Base-by-base conservation (phyloP, 2,113 vertebrate species). In the zebrafish (Danio rerio) region DNA sequence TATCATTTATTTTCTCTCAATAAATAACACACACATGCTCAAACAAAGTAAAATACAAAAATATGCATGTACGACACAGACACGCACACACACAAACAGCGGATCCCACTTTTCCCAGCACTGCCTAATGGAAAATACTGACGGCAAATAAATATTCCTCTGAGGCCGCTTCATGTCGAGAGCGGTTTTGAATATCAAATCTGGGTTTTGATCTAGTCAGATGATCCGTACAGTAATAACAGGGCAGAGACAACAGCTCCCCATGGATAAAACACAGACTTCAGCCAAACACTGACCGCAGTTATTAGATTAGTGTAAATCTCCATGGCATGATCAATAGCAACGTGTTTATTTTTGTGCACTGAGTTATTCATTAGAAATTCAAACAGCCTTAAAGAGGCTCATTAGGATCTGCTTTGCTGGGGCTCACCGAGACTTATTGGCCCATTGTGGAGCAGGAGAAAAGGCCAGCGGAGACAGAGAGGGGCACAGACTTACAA, bases 271-370 rank as follows among this genome's bases (percentile, higher is more conserved):
- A 80, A 84, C 56, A 52, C 69, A 83, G 56, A 85, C 88, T 78
- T 76, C 5, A 82, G 71, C 83, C 69, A 85, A 83, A 78, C n/a
- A 59, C 84, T 56, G 81, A 83, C 83, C 52, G 85, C 58, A 10
- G 74, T 90, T 91, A 94, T 93, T 90, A 91, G 88, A 92, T 94
- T 94, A 93, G 84, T 85, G 81, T 87, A 90, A 92, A 93, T 89
- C 87, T 89, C 93, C 90, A 93, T 92, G 88, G 87, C 83, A 81
- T 91, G 91, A 94, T 94, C 93, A 93, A 93, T 94, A 93, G 83
- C 87, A 94, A 92, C 93, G 90, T 94, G 93, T 95, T 95, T 94
- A 93, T 95, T 93, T 90, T 91, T 76, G 88, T 85, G 90, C 86
- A 76, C 87, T 66, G 89, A 89, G 91, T 92, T 90, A 93, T 94